Base-by-base conservation (phyloP, 2,113 vertebrate species). In the Tautogolabrus adspersus region DNA sequence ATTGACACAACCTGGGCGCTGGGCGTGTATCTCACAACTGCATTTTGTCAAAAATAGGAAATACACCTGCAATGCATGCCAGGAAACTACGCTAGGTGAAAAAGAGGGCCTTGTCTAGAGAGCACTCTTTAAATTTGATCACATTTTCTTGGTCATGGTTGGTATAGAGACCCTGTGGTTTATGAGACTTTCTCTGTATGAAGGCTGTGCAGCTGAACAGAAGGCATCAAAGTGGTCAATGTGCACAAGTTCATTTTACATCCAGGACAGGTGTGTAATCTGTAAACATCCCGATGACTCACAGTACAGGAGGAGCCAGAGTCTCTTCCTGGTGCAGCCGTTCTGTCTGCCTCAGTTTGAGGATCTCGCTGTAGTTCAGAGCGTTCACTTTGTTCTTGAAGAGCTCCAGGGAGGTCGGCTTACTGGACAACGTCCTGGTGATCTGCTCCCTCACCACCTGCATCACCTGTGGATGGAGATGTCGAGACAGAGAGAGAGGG, bases 401-500 rank as follows among this genome's bases (percentile, higher is more conserved):
- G 6, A 98, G 94, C 88, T 99, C 98, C 88, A 99, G 91, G 0
- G 98, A 99, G 0, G 96, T 97, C 21, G 97, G 98, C 81, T 96
- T 97, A 69, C 95, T 92, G 72, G 95, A 91, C 88, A 99, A 80
- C 0, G 96, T 98, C 76, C 98, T 95, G 46, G 95, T 97, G 93
- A 99, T 97, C 94, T 99, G 98, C 84, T 99, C 97, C 80, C 96
- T 95, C 12, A 99, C 98, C 86, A 99, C 98, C 84, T 99, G 97
- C 96, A 99, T 96, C 86, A 99, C 98, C 97, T 98, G 87, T 59
- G 47, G 22, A 26, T 8, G 46, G 44, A 10, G 0, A 0, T 23
- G 57, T 19, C 44, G 12, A 63, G 22, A 18, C 38, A 26, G 42
- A 16, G n/a, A n/a, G 47, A 49, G 16, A 49, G 47, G 3, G 11